Evolutionary conservation across 2,888 invertebrate species (phyloP).

Genomic region (Troglohyphantes excavatus): DNA sequence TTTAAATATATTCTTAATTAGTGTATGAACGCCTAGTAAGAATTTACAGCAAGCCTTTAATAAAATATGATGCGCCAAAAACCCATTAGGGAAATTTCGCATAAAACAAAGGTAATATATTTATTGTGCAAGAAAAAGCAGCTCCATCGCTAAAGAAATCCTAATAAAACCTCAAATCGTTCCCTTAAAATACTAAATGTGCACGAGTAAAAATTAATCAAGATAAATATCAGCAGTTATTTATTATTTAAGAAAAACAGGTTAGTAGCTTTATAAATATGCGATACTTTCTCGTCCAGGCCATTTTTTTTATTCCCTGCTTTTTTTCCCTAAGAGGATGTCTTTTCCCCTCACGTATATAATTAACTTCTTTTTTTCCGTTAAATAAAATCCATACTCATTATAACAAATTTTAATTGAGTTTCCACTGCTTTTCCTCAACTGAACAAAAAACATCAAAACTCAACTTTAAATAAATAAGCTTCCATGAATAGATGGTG

Average conservation of each 20-base stretch:
- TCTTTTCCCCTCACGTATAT: constrained; percentile 39
- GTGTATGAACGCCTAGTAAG: too few relatives aligned
- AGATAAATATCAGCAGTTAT: constrained; percentile 64
- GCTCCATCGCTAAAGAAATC: background rate
- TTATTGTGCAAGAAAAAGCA: background rate
- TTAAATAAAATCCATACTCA: constrained; percentile 75
- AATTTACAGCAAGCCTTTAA: too few relatives aligned
- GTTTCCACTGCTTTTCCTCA: constrained; percentile 15
- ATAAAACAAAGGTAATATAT: background rate
- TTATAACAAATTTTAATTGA: constrained; percentile 72
- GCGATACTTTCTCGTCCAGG: background rate
- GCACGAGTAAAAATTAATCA: constrained; percentile 42
- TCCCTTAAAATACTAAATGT: background rate
- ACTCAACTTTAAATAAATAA: constrained; percentile 55
- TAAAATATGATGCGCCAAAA: background rate
- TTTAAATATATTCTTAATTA: too few relatives aligned
- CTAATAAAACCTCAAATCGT: constrained; percentile 25
- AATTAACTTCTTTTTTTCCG: constrained; percentile 60
- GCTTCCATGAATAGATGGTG: constrained; percentile 37
- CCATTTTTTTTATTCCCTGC: background rate
- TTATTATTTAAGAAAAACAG: constrained; percentile 57
- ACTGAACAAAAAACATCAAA: constrained; percentile 16
- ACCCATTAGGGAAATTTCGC: background rate
- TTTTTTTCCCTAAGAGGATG: background rate
- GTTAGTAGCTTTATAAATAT: constrained; percentile 58